Percentiles rank a stretch among this genome's conserved stretches.
Conservation (phyloP, 1,140 invertebrate species). For the Latrodectus geometricus region DNA sequence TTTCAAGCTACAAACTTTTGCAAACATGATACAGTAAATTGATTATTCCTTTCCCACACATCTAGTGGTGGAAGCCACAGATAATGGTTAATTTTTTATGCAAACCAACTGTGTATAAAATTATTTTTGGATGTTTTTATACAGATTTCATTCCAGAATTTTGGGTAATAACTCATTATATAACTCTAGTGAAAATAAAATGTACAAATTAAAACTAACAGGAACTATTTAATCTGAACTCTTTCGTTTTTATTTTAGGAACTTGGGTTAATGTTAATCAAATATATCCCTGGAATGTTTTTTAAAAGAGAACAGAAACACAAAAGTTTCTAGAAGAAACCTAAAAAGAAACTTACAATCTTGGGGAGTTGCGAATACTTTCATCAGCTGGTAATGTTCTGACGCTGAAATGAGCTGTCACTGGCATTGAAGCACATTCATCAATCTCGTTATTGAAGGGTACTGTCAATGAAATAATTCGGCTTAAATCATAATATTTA, state of each 20-base stretch:
- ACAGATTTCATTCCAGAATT: too few species aligned
- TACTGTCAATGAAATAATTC: conserved; percentile 42
- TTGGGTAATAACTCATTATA: too few species aligned
- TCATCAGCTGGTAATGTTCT: conserved; percentile 56
- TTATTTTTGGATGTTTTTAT: too few species aligned
- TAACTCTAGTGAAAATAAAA: background rate
- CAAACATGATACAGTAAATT: too few species aligned
- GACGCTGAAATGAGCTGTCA: conserved; percentile 25
- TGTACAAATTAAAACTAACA: background rate
- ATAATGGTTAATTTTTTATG: too few species aligned
- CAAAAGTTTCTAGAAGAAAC: background rate
- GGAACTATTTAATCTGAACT: background rate
- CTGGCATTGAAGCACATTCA: conserved; percentile 44
- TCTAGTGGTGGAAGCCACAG: too few species aligned
- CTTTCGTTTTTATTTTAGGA: background rate
- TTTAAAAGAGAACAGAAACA: background rate
- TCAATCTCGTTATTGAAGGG: conserved; percentile 63
- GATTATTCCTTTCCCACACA: too few species aligned
- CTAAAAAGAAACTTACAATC: conserved; percentile 26
- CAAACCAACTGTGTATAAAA: too few species aligned
- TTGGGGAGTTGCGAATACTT: conserved; percentile 40
- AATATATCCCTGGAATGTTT: background rate
- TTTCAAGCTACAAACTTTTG: too few species aligned
- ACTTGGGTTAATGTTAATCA: background rate
- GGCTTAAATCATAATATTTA: background rate